Evolutionary conservation across 2,888 invertebrate species (phyloP), one percentile per base, ranked within the genome.

Genomic region (Dasysyrphus tricinctus): DNA sequence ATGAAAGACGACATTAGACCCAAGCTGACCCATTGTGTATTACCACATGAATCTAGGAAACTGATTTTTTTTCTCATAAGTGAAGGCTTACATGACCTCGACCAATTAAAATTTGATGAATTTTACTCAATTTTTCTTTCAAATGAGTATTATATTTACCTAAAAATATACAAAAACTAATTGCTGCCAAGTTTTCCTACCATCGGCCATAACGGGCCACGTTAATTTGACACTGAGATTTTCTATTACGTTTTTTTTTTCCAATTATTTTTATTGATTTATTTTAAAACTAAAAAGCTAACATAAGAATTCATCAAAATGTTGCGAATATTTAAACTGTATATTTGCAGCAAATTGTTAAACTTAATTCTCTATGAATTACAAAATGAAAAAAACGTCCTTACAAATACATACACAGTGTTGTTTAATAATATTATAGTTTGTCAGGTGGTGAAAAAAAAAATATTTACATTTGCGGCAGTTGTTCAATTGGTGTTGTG

Each of bases 401-500:
- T 82, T 81, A 70, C 47, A 73, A 61, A 69, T 78, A 83, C 72
- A 57, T 56, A 59, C 24, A 81, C 47, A 76, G 63, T 70, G 61
- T 56, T 56, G 76, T 76, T 74, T 72, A 85, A 67, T 65, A 67
- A 80, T 67, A 63, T 59, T 69, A 61, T 56, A 80, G 70, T 39
- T 67, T 65, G 54, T 61, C 51, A 37, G 59, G 32, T 56, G 56
- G 44, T 65, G 49, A 34, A 16, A 42, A 37, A 59, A 77, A 65
- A 34, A 59, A 63, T 76, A 61, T 88, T 90, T 92, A 96, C 96
- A 96, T 96, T 91, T 96, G 96, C 3, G 99, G 99, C 88, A 99
- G 94, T 91, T 97, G 96, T 88, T 99, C 98, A 88, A 99, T 97
- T 0, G 98, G 97, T 9, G 97, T 98, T 14, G 96, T 95, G 91